A percentile compares a stretch with the other conserved stretches of the same genome.
phyloP scores from a whole-genome alignment of 2,113 vertebrate genomes.

The Notothenia coriiceps region DNA sequence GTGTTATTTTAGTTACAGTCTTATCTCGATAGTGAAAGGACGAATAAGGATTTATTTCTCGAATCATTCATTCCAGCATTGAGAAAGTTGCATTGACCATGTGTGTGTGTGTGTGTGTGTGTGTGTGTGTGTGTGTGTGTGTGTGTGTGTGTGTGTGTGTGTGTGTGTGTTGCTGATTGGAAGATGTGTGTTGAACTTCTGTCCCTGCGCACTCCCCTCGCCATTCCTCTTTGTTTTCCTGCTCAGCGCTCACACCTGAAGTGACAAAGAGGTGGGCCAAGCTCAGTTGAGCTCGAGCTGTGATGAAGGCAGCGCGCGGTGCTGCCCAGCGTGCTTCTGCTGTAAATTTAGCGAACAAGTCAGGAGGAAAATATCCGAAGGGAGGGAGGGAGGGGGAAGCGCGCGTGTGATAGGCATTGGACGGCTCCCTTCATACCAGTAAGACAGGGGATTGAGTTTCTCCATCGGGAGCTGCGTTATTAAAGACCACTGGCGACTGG shows the following conservation, averaged over 20 bases:
- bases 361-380: slow-evolving; percentile 6
- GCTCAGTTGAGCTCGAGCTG: slow-evolving; percentile 17
- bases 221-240: slow-evolving; percentile 43
- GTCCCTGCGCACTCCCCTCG: slow-evolving; percentile 52
- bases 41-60: not conserved
- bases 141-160: too few relatives aligned
- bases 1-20: not conserved
- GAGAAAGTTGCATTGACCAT: not conserved
- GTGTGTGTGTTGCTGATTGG: not conserved
- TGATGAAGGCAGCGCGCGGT: slow-evolving; percentile 32
- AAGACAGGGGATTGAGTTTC: slow-evolving; percentile 37
- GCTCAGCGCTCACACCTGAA: slow-evolving; percentile 69
- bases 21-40: not conserved
- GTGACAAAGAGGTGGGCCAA: slow-evolving; percentile 27
- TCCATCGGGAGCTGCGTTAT: slow-evolving; percentile 30
- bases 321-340: slow-evolving; percentile 27
- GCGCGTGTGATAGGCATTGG: slow-evolving; percentile 56
- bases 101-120: not conserved
- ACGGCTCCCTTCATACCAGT: slow-evolving; percentile 58
- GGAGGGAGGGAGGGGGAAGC: slow-evolving; percentile 34
- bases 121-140: not conserved
- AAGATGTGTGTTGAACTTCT: slow-evolving; percentile 13
- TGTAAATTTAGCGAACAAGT: slow-evolving; percentile 34
- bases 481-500: slow-evolving; percentile 10
- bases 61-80: not conserved